A percentile compares a stretch with the other conserved stretches of the same genome.
phyloP scores from a whole-genome alignment of 2,797 vertebrate genomes.

The Monodelphis domestica region DNA sequence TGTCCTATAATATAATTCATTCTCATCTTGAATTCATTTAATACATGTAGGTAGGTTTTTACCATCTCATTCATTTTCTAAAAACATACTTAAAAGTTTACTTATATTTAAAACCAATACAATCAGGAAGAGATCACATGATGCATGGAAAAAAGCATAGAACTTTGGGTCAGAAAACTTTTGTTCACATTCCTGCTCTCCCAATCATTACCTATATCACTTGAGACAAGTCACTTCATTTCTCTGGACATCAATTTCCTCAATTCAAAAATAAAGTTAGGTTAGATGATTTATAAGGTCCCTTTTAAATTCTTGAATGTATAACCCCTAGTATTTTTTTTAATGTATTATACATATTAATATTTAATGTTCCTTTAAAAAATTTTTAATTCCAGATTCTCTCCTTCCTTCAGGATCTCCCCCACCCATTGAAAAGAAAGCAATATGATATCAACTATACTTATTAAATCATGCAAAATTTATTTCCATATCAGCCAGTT shows the following conservation, averaged over 20 bases:
- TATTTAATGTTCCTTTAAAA: neutral
- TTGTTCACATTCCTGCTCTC: neutral
- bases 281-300: neutral
- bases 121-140: neutral
- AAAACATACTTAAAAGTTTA: neutral
- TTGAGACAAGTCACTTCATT: neutral
- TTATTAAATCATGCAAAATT: neutral
- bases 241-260: neutral
- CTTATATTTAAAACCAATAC: neutral
- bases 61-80: neutral
- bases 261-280: neutral
- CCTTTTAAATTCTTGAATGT: neutral
- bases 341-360: neutral
- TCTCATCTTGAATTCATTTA: neutral
- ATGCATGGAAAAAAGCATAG: no score
- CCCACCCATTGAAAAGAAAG: neutral
- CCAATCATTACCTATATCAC: neutral
- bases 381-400: neutral
- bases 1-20: neutral
- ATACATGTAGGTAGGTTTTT: neutral
- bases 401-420: neutral
- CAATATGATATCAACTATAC: neutral
- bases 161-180: neutral
- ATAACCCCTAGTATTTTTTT: neutral
- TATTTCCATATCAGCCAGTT: neutral